phyloP scores from a whole-genome alignment of 1,140 invertebrate genomes.

The Bombus picipes region DNA sequence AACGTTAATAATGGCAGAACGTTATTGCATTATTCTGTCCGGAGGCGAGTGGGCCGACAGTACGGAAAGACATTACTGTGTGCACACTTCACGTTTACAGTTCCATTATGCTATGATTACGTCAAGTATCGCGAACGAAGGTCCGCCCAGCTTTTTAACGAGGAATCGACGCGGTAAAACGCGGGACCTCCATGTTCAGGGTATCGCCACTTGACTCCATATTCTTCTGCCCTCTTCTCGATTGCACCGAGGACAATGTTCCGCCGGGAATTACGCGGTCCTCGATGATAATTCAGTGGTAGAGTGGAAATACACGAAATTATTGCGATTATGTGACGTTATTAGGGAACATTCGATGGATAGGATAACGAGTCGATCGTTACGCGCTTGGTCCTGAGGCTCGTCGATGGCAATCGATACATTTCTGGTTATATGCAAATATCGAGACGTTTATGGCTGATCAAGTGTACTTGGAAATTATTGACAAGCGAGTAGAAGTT shows the following conservation, averaged over 20 bases:
- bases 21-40: conserved; percentile 54
- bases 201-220: conserved; percentile 13
- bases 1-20: conserved; percentile 49
- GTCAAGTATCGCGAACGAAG: conserved; percentile 30
- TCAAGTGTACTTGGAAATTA: neutral
- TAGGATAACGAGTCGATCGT: neutral
- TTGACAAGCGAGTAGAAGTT: neutral
- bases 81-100: conserved; percentile 28
- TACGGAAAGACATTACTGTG: conserved; percentile 33
- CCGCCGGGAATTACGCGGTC: neutral
- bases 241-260: conserved; percentile 9
- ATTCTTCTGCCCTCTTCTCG: neutral
- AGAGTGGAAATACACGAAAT: neutral
- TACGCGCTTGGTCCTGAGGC: neutral
- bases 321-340: neutral
- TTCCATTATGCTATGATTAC: conserved; percentile 39
- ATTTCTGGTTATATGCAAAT: too few species aligned
- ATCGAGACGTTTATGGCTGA: too few species aligned
- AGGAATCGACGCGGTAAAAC: conserved; percentile 39
- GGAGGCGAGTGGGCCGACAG: neutral
- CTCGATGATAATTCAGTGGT: conserved; percentile 21
- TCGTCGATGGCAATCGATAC: neutral
- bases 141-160: conserved; percentile 35
- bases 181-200: neutral
- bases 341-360: neutral